phyloP scores from a whole-genome alignment of 2,888 invertebrate species.

The Spialia ferax region DNA sequence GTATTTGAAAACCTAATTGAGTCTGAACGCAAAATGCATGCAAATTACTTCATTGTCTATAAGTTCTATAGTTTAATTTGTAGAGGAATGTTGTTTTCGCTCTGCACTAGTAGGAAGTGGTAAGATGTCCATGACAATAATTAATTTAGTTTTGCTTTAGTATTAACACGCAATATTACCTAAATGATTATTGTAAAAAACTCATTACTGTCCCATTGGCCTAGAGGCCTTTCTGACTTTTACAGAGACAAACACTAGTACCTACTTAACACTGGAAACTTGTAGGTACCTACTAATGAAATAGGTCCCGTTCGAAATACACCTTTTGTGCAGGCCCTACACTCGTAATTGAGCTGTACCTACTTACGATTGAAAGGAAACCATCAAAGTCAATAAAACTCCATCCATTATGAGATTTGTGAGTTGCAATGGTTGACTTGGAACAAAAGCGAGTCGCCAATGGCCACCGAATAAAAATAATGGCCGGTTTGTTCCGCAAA shows the following conservation, averaged over 20 bases:
- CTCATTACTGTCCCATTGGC: too few species aligned
- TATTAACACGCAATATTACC: too few species aligned
- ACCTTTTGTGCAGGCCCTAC: too few species aligned
- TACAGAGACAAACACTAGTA: too few species aligned
- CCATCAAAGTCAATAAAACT: slow-evolving; percentile 25
- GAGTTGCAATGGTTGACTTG: slow-evolving; percentile 21
- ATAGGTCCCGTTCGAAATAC: too few species aligned
- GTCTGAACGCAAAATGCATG: slow-evolving; percentile 25
- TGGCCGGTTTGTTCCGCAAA: slow-evolving; percentile 55
- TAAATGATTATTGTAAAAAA: too few species aligned
- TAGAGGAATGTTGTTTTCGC: slow-evolving; percentile 5
- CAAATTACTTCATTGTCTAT: background rate
- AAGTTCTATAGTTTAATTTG: too few species aligned
- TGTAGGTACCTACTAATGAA: too few species aligned
- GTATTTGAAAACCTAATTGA: slow-evolving; percentile 60
- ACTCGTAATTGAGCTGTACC: too few species aligned
- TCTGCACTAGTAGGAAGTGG: background rate
- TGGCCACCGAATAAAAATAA: slow-evolving; percentile 48
- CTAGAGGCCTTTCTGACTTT: too few species aligned
- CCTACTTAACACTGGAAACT: too few species aligned
- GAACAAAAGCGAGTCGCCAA: slow-evolving; percentile 49
- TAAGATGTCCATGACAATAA: background rate
- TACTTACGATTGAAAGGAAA: slow-evolving; percentile 2
- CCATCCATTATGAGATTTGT: slow-evolving; percentile 33
- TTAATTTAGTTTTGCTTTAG: background rate